Evolutionary conservation across 1,140 invertebrate species (phyloP).

Genomic region (Temnothorax longispinosus): DNA sequence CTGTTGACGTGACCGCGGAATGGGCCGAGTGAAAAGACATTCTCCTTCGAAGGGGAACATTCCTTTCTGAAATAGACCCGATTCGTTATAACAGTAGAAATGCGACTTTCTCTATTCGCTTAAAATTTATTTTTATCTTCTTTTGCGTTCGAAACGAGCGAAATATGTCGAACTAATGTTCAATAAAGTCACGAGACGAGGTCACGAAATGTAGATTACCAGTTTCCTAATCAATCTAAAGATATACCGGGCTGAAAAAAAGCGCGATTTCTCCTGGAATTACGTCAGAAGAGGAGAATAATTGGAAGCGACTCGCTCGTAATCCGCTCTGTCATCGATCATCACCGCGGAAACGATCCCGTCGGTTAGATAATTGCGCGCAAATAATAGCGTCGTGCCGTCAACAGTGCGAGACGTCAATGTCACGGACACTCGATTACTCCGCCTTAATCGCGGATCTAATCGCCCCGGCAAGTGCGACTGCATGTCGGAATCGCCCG

Average conservation of each 20-base stretch:
- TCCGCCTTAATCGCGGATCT: constrained; percentile 23
- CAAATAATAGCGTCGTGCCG: not conserved
- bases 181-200: not conserved
- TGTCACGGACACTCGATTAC: constrained; percentile 14
- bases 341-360: not conserved
- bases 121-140: not conserved
- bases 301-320: not conserved
- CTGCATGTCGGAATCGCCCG: not conserved
- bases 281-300: not conserved
- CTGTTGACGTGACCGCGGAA: constrained; percentile 10
- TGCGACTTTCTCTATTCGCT: not conserved
- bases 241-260: not conserved
- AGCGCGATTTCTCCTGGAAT: constrained; percentile 30
- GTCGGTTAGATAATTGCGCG: constrained; percentile 42
- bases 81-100: not conserved
- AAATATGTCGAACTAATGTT: not conserved
- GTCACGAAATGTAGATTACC: not conserved
- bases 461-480: not conserved
- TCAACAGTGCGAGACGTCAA: not conserved
- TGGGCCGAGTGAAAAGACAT: constrained; percentile 18
- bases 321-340: constrained; percentile 19
- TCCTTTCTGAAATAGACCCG: not conserved
- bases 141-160: not conserved
- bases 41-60: constrained; percentile 9
- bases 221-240: not conserved